Conservation (phyloP, 2,888 invertebrate species). For the Chaetogeoica ovagalla region DNA sequence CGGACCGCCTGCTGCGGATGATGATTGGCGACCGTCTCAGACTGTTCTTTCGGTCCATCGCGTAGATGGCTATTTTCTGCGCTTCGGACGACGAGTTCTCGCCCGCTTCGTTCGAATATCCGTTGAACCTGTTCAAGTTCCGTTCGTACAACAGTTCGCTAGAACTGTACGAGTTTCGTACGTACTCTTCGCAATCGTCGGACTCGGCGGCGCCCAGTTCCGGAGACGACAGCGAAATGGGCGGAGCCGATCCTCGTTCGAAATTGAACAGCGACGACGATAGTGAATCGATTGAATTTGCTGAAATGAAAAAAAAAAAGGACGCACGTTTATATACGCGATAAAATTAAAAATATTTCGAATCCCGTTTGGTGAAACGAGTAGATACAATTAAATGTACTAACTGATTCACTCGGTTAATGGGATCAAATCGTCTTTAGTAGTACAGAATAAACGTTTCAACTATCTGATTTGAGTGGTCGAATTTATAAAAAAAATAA, state of each 20-base stretch:
- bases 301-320: conserved; percentile 15
- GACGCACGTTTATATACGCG: too few species aligned
- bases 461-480: too few species aligned
- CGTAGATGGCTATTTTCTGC: conserved; percentile 39
- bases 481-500: too few species aligned
- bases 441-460: too few species aligned
- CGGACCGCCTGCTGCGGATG: conserved; percentile 54
- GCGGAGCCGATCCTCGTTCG: conserved; percentile 67
- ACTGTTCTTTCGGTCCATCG: conserved; percentile 44
- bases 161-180: conserved; percentile 78
- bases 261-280: conserved; percentile 4
- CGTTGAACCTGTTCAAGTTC: conserved; percentile 79
- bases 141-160: conserved; percentile 80
- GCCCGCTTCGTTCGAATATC: conserved; percentile 72
- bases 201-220: conserved; percentile 67
- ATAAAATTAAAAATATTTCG: too few species aligned
- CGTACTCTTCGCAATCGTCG: conserved; percentile 64
- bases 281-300: conserved; percentile 31
- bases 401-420: too few species aligned
- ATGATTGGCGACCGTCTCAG: conserved; percentile 12
- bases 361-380: too few species aligned
- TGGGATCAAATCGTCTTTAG: too few species aligned
- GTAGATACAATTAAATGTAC: too few species aligned
- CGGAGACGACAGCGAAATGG: conserved; percentile 79
- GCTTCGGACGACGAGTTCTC: conserved; percentile 61